These are phyloP conservation scores for Dermochelys coriacea DNA, from an alignment of 2,797 vertebrate species.

Conservation along the genomic window DNA sequence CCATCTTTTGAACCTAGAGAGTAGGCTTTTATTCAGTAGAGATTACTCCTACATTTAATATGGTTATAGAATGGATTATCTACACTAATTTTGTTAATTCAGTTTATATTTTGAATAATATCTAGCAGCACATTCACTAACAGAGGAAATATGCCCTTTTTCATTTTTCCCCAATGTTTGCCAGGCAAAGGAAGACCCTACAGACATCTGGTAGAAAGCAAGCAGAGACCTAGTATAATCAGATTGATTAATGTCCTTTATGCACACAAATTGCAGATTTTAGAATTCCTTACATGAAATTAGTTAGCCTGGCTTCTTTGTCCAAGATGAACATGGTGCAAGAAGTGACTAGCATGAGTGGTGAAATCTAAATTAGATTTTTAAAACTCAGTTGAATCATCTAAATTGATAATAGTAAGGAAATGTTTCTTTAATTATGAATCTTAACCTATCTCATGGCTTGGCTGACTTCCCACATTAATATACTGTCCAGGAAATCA, in stretches of 20 bases:
- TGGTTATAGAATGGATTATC: not conserved
- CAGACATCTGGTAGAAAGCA: not conserved
- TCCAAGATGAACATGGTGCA: slow-evolving; percentile 3
- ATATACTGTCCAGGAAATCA: fast-evolving
- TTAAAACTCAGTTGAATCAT: not conserved
- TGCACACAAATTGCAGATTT: not conserved
- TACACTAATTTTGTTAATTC: not conserved
- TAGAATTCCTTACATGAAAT: fast-evolving
- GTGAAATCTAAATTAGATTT: not conserved
- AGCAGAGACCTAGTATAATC: not conserved
- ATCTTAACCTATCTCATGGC: fast-evolving
- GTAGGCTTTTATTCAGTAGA: not conserved
- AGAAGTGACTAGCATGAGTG: not conserved
- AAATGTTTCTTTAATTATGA: fast-evolving
- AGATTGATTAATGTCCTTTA: not conserved
- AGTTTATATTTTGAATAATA: not conserved
- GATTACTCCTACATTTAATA: not conserved
- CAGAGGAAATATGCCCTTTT: not conserved
- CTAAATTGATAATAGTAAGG: not conserved
- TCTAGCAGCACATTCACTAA: not conserved
- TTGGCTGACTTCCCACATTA: not conserved
- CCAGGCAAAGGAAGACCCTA: not conserved
- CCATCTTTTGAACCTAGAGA: not conserved
- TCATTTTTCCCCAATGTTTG: not conserved
- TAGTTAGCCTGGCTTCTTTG: slow-evolving; percentile 18